These are phyloP conservation scores for Neomorphus geoffroyi DNA, from an alignment of 2,797 vertebrate genomes.

Conservation along the genomic window DNA sequence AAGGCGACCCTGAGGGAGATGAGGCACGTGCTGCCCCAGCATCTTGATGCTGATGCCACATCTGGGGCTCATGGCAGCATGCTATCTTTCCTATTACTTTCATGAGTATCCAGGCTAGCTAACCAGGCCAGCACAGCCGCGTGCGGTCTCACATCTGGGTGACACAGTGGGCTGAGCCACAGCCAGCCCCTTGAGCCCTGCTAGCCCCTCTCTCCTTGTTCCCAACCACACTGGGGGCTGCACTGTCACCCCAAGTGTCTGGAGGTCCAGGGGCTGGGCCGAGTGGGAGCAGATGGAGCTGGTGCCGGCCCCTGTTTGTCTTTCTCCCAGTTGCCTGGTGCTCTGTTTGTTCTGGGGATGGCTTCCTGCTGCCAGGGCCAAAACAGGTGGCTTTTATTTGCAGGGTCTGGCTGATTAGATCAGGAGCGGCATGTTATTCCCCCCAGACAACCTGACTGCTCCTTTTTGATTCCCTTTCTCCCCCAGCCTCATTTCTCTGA, in stretches of 20 bases:
- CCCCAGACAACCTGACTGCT: neutral
- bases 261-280: neutral
- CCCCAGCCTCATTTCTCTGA: slow-evolving; percentile 57
- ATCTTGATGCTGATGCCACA: neutral
- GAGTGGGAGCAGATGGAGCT: slow-evolving; percentile 64
- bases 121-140: neutral
- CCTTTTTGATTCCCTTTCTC: neutral
- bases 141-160: neutral
- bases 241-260: neutral
- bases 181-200: neutral
- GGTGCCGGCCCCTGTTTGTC: slow-evolving; percentile 77
- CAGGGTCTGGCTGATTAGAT: slow-evolving; percentile 70
- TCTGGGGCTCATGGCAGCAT: neutral
- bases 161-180: accelerated
- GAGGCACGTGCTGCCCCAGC: accelerated
- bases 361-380: slow-evolving; percentile 75
- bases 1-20: neutral
- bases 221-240: neutral
- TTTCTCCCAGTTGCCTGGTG: slow-evolving; percentile 73
- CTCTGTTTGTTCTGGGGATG: slow-evolving; percentile 65
- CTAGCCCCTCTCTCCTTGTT: neutral
- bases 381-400: slow-evolving; percentile 83
- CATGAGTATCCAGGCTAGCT: neutral
- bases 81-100: neutral
- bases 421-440: neutral